phyloP scores from a whole-genome alignment of 2,797 vertebrate species.

The Tangara arthus region DNA sequence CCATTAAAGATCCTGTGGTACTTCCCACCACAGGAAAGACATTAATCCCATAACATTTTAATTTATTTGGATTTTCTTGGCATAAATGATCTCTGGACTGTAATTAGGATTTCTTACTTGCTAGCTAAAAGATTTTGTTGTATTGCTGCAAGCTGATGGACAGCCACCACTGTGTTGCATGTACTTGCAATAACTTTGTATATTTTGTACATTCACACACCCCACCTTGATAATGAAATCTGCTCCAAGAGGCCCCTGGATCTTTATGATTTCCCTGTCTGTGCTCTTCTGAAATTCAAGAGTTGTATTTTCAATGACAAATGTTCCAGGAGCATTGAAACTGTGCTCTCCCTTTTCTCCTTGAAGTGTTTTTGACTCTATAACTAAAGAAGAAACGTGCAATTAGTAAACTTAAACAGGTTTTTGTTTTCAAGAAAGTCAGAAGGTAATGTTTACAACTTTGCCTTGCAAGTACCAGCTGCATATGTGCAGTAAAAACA shows the following conservation, averaged over 20 bases:
- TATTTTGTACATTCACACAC: neutral
- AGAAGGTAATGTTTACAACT: neutral
- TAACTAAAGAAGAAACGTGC: constrained; percentile 71
- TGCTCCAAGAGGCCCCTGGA: constrained; percentile 83
- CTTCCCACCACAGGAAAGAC: neutral
- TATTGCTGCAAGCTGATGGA: neutral
- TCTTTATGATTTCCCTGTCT: constrained; percentile 84
- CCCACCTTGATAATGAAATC: constrained; percentile 92
- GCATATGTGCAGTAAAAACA: neutral
- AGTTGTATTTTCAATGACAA: constrained; percentile 84
- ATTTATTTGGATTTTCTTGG: neutral
- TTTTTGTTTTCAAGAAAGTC: neutral
- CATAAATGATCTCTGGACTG: neutral
- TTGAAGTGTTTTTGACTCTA: constrained; percentile 86
- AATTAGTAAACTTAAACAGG: neutral
- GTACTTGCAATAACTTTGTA: neutral
- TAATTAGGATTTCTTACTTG: neutral
- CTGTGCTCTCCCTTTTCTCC: constrained; percentile 82
- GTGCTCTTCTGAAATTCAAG: constrained; percentile 84
- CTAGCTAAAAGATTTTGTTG: neutral
- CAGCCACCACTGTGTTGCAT: neutral
- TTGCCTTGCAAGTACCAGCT: neutral
- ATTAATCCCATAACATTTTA: neutral
- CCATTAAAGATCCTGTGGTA: neutral
- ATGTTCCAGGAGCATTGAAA: constrained; percentile 78